Conservation (phyloP, 2,888 invertebrate species). For the Oscheius sp. region DNA sequence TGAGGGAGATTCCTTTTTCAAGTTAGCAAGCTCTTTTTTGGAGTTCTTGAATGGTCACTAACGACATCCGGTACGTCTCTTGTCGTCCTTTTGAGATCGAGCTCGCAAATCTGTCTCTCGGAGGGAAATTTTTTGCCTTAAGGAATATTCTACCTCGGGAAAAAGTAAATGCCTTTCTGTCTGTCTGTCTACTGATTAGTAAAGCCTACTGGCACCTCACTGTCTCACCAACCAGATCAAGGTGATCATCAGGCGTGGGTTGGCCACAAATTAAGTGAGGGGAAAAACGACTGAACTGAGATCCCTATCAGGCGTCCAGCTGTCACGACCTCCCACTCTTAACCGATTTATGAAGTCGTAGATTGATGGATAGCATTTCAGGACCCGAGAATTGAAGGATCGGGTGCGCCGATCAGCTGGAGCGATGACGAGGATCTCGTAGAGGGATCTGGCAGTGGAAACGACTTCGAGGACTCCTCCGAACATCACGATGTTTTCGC, state of each 20-base stretch:
- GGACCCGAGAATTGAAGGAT: constrained; percentile 15
- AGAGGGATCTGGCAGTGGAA: constrained; percentile 15
- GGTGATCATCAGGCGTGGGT: background rate
- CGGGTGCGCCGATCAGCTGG: background rate
- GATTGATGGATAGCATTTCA: background rate
- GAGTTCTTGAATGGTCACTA: too few relatives aligned
- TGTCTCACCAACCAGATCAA: background rate
- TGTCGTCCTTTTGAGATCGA: too few relatives aligned
- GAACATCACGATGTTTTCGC: constrained; percentile 2
- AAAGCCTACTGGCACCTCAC: background rate
- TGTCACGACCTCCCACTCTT: background rate
- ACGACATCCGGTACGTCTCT: too few relatives aligned
- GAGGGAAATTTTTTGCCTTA: too few relatives aligned
- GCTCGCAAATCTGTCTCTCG: too few relatives aligned
- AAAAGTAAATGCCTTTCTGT: too few relatives aligned
- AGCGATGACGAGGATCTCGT: constrained; percentile 5
- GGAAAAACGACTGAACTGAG: constrained; percentile 23
- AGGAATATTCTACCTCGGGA: background rate
- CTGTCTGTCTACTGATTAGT: too few relatives aligned
- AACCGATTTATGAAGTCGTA: background rate
- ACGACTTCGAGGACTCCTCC: background rate
- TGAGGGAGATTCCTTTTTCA: too few relatives aligned
- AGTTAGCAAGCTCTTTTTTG: too few relatives aligned
- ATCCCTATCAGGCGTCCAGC: constrained; percentile 10
- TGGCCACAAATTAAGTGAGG: background rate